Conservation (phyloP, 2,888 invertebrate species). For the Heliothis peltigera region DNA sequence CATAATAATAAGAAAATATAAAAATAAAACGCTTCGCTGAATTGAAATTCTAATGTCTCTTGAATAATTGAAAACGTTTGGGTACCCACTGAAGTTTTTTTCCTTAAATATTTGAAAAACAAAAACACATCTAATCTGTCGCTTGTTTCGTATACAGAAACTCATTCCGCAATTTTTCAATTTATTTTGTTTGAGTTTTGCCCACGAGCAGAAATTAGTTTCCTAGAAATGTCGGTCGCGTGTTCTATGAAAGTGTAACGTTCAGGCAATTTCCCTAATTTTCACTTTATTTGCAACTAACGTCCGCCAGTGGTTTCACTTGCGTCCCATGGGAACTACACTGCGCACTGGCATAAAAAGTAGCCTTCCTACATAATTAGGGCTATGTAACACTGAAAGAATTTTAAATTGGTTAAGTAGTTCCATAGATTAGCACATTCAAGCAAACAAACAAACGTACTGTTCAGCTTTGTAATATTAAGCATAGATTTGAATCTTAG, state of each 20-base stretch:
- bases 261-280: slow-evolving; percentile 34
- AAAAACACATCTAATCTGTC: slow-evolving; percentile 65
- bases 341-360: no score
- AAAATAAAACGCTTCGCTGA: slow-evolving; percentile 65
- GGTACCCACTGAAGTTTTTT: slow-evolving; percentile 69
- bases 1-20: slow-evolving; percentile 58
- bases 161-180: slow-evolving; percentile 61
- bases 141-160: slow-evolving; percentile 58
- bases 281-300: slow-evolving; percentile 39
- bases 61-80: slow-evolving; percentile 73
- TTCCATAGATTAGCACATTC: no score
- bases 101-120: slow-evolving; percentile 61
- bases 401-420: no score
- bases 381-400: no score
- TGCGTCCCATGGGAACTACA: no score
- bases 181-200: slow-evolving; percentile 46
- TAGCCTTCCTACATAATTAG: no score
- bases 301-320: no score
- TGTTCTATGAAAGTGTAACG: slow-evolving; percentile 28
- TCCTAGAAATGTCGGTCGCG: slow-evolving; percentile 31
- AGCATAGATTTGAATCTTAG: no score
- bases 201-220: slow-evolving; percentile 41
- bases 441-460: no score
- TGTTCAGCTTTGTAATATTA: no score
- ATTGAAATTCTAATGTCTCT: slow-evolving; percentile 74